phyloP scores from a whole-genome alignment of 2,113 vertebrate genomes.

The Tragelaphus buxtoni region DNA sequence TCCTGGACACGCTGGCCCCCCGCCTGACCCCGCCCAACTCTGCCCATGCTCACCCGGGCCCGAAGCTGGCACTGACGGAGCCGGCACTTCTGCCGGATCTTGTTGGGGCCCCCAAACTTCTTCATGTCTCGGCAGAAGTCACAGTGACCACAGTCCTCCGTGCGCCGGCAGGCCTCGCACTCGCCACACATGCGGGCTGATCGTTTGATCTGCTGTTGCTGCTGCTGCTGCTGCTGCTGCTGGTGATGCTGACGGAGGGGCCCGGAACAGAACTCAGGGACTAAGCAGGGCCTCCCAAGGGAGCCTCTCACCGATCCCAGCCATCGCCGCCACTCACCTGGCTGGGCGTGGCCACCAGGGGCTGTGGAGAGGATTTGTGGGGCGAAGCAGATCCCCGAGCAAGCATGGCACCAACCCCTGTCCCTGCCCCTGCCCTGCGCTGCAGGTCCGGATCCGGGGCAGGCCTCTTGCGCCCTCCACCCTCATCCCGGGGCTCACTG shows the following conservation, averaged over 20 bases:
- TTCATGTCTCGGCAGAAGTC: slow-evolving; percentile 99
- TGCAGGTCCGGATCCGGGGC: slow-evolving; percentile 67
- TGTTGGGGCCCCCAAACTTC: slow-evolving; percentile 98
- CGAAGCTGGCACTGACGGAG: slow-evolving; percentile 94
- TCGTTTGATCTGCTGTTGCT: slow-evolving; percentile 86
- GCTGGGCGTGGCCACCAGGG: slow-evolving; percentile 61
- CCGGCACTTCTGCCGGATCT: slow-evolving; percentile 96
- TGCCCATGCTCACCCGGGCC: slow-evolving; percentile 85
- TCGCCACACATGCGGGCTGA: slow-evolving; percentile 96
- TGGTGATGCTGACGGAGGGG: slow-evolving; percentile 31
- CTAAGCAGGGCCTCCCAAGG: neutral
- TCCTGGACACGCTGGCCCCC: neutral
- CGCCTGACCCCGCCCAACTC: neutral
- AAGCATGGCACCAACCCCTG: slow-evolving; percentile 68
- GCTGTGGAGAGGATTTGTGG: slow-evolving; percentile 73
- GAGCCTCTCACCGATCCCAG: neutral
- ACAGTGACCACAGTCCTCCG: slow-evolving; percentile 94
- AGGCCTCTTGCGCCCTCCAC: slow-evolving; percentile 71
- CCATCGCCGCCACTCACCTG: slow-evolving; percentile 57
- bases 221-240: slow-evolving; percentile 65
- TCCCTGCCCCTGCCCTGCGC: slow-evolving; percentile 67
- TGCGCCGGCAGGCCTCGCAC: slow-evolving; percentile 92
- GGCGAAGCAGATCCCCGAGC: slow-evolving; percentile 72
- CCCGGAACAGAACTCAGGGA: neutral
- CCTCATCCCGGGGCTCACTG: slow-evolving; percentile 74